Evolutionary conservation across 2,113 vertebrate species (phyloP).

Genomic region (Rafetus swinhoei): DNA sequence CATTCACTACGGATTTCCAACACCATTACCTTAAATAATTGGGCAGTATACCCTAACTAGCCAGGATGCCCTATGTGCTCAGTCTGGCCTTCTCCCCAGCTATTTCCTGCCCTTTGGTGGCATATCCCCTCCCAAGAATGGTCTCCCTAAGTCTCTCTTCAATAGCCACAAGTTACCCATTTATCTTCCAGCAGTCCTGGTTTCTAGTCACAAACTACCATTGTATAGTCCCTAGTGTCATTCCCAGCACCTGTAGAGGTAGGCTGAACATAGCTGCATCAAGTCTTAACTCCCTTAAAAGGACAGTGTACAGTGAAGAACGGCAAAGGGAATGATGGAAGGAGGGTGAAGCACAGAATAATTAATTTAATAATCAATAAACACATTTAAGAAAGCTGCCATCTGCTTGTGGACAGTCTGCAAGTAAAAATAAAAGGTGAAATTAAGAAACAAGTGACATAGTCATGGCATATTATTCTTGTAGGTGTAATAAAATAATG

Average conservation of each 20-base stretch:
- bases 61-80: not conserved
- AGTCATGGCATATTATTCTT: not conserved
- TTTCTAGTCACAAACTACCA: not conserved
- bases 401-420: not conserved
- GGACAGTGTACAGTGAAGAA: not conserved
- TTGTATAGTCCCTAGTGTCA: not conserved
- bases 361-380: not conserved
- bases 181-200: not conserved
- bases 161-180: not conserved
- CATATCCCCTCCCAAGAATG: not conserved
- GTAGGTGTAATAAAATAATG: not conserved
- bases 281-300: not conserved
- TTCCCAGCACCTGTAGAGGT: not conserved
- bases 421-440: not conserved
- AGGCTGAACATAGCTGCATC: not conserved
- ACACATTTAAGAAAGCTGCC: not conserved
- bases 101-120: not conserved
- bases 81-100: not conserved
- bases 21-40: not conserved
- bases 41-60: not conserved
- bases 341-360: not conserved
- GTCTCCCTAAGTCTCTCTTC: no score
- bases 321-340: not conserved
- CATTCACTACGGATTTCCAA: not conserved
- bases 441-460: not conserved